Percentiles rank a stretch among this genome's conserved stretches.
phyloP scores from a whole-genome alignment of 2,113 vertebrate species.

The Corythoichthys haematopterus region DNA sequence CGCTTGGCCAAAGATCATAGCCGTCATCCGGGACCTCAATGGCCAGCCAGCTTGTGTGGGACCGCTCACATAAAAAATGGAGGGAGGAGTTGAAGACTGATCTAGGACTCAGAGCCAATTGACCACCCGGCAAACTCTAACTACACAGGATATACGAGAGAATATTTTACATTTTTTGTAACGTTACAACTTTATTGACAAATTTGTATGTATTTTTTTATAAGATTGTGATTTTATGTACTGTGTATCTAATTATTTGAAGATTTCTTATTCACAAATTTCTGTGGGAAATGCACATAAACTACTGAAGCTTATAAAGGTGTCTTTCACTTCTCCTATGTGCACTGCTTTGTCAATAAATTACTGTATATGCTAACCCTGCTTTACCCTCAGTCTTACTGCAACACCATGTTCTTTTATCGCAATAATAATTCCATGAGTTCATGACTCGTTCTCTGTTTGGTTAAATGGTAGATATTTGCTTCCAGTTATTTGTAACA shows the following conservation, averaged over 20 bases:
- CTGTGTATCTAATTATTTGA: too few relatives aligned
- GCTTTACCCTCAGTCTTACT: too few relatives aligned
- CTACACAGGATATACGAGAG: constrained; percentile 41
- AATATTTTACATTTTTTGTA: constrained; percentile 16
- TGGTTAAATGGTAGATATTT: not conserved
- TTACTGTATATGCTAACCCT: too few relatives aligned
- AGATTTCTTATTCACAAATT: too few relatives aligned
- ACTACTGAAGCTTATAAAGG: too few relatives aligned
- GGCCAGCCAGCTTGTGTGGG: constrained; percentile 51
- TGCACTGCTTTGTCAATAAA: too few relatives aligned
- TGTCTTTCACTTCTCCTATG: too few relatives aligned
- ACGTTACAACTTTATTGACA: not conserved
- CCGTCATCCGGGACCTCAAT: constrained; percentile 68
- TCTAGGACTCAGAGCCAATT: constrained; percentile 53
- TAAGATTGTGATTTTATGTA: too few relatives aligned
- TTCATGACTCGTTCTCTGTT: not conserved
- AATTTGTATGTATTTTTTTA: too few relatives aligned
- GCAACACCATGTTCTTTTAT: too few relatives aligned
- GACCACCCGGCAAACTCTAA: constrained; percentile 22
- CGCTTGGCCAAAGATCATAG: constrained; percentile 77
- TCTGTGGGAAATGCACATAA: too few relatives aligned
- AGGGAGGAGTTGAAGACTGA: constrained; percentile 61
- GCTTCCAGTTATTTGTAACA: not conserved
- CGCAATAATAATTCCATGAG: too few relatives aligned
- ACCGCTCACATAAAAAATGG: constrained; percentile 51